Percentiles rank a stretch among this genome's conserved stretches.
These are phyloP conservation scores for Lepidurus arcticus DNA, from an alignment of 1,140 invertebrate genomes.

Conservation along the genomic window DNA sequence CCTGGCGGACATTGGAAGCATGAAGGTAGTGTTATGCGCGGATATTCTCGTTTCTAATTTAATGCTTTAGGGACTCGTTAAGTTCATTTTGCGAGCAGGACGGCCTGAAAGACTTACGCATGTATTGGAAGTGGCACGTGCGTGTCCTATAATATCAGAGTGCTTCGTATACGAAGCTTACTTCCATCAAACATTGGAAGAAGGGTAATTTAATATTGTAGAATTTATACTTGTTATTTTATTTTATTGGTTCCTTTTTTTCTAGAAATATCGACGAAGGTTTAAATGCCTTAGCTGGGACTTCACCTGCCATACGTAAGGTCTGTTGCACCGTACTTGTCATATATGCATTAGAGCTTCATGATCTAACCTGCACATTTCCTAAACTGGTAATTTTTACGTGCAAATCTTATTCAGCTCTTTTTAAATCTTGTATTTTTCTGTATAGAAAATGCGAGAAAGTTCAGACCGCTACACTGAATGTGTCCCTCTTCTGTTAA, in stretches of 20 bases:
- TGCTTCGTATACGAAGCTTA: not conserved
- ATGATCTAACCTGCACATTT: not conserved
- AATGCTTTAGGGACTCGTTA: not conserved
- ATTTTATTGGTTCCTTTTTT: not conserved
- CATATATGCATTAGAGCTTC: not conserved
- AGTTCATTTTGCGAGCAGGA: not conserved
- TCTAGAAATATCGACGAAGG: not conserved
- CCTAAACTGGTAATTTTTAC: not conserved
- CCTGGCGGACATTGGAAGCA: not conserved
- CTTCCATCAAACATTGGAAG: not conserved
- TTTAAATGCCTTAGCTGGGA: not conserved
- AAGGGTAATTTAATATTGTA: not conserved
- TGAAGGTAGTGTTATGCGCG: not conserved
- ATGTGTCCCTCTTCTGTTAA: not conserved
- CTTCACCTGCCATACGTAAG: not conserved
- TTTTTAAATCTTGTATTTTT: not conserved
- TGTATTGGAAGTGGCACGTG: not conserved
- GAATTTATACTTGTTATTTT: not conserved
- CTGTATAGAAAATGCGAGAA: not conserved
- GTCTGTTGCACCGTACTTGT: not conserved
- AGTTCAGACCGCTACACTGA: not conserved
- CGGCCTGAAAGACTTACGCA: not conserved
- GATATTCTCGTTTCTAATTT: not conserved
- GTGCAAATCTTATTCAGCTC: not conserved
- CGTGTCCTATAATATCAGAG: not conserved